Evolutionary conservation across 2,797 vertebrate genomes (phyloP).

Genomic region (Echiichthys vipera): DNA sequence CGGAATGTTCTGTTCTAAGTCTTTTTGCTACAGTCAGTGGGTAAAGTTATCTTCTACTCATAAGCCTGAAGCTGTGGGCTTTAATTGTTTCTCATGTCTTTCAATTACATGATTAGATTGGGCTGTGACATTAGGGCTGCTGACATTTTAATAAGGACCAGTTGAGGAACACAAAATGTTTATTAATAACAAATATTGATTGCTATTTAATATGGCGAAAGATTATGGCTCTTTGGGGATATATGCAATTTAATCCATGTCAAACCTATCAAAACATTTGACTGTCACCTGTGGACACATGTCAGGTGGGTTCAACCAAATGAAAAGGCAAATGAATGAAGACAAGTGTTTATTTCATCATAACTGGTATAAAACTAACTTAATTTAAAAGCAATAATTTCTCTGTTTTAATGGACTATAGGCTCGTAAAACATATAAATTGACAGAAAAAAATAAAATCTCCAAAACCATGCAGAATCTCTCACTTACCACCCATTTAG

Average conservation of each 20-base stretch:
- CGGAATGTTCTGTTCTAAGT: neutral
- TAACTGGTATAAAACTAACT: slow-evolving; percentile 50
- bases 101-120: neutral
- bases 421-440: slow-evolving; percentile 87
- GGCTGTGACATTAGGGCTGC: neutral
- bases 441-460: slow-evolving; percentile 87
- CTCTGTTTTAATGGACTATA: slow-evolving; percentile 84
- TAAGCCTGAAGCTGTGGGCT: neutral
- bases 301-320: slow-evolving; percentile 7
- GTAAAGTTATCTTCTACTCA: neutral
- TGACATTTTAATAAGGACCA: neutral
- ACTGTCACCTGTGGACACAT: slow-evolving; percentile 6
- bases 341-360: slow-evolving; percentile 4
- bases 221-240: neutral
- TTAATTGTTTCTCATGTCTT: neutral
- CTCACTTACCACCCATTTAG: slow-evolving; percentile 98
- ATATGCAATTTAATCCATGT: neutral
- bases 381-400: slow-evolving; percentile 48
- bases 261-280: neutral
- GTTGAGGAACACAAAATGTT: neutral
- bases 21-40: no score
- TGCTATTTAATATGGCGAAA: slow-evolving; percentile 1
- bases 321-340: slow-evolving; percentile 23
- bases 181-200: neutral
- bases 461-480: slow-evolving; percentile 95